Conservation (phyloP, 2,888 invertebrate species). For the Epinotia demarniana region DNA sequence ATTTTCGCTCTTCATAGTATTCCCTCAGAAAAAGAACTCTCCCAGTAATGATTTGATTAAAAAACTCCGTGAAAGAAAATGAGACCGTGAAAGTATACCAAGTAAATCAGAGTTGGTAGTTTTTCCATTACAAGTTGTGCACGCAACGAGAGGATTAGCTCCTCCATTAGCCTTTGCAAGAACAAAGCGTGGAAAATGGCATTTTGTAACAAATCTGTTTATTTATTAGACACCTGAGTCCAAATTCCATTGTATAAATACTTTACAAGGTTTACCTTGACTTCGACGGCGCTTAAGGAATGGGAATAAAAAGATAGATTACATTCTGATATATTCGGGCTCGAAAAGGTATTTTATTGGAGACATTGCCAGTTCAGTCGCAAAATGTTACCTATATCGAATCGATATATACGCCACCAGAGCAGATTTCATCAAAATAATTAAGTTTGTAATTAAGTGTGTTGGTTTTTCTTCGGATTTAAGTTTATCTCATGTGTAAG, state of each 20-base stretch:
- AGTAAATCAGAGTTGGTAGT: slow-evolving; percentile 44
- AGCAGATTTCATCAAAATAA: too few relatives aligned
- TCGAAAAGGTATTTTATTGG: slow-evolving; percentile 9
- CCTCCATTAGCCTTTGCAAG: slow-evolving; percentile 25
- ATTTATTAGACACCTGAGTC: slow-evolving; percentile 28
- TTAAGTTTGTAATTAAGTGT: too few relatives aligned
- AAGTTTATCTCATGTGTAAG: neutral
- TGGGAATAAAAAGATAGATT: slow-evolving; percentile 17
- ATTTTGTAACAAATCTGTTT: slow-evolving; percentile 23
- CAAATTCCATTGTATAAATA: slow-evolving; percentile 3
- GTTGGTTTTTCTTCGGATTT: too few relatives aligned
- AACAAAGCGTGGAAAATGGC: slow-evolving; percentile 28
- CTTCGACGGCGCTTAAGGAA: slow-evolving; percentile 11
- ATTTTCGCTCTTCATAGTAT: neutral
- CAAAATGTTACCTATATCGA: too few relatives aligned
- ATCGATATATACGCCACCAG: too few relatives aligned
- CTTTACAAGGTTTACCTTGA: slow-evolving; percentile 6
- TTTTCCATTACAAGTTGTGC: slow-evolving; percentile 42
- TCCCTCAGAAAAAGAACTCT: slow-evolving; percentile 8
- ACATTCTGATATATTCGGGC: slow-evolving; percentile 5
- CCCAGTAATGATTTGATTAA: slow-evolving; percentile 32
- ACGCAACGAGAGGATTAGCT: slow-evolving; percentile 38
- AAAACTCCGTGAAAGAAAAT: slow-evolving; percentile 39
- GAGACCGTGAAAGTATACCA: slow-evolving; percentile 34
- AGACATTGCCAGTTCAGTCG: neutral